Evolutionary conservation across 2,888 invertebrate genomes (phyloP), one percentile per base, ranked within the genome.

Genomic region (Elegia similella): DNA sequence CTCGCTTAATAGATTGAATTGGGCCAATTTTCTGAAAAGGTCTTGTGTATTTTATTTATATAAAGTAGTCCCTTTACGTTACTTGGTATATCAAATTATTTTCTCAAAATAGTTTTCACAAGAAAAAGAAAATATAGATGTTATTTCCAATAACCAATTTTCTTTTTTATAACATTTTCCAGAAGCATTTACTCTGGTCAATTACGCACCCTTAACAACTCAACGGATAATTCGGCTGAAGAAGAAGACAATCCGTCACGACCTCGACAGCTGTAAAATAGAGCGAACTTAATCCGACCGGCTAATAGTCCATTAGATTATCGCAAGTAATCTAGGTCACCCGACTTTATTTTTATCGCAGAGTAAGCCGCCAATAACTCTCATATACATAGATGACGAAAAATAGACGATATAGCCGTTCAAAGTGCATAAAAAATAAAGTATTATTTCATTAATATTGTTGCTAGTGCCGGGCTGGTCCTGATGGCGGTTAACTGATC

Each of bases 331-430:
- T 58, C 53, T 46, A 56, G 55, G 58, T 56, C 55, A 34, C 32
- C 42, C 62, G 63, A 60, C 67, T 66, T 34, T 50, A 50, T 62
- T 66, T 69, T 68, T 70, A 75, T 73, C 74, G 68, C 59, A 12
- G 59, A 30, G 65, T 65, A 66, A 68, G 70, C 71, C 70, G 62
- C 56, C 76, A 59, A 75, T 78, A 78, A 77, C 60, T 81, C 77
- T 78, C 62, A 59, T 73, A 70, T 68, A 78, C 75, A 73, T 68
- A 10, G 34, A 34, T 32, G 7, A 8, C 1, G 15, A 34, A 50
- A 34, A 23, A 23, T 3, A 15, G 12, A 10, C 32, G 30, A 50
- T 13, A 7, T 34, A 16, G 46, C 23, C n/a, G n/a, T n/a, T n/a
- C n/a, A n/a, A n/a, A n/a, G n/a, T n/a, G n/a, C n/a, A n/a, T n/a